Base-by-base conservation (phyloP, 2,113 vertebrate genomes). In the Silurus meridionalis region DNA sequence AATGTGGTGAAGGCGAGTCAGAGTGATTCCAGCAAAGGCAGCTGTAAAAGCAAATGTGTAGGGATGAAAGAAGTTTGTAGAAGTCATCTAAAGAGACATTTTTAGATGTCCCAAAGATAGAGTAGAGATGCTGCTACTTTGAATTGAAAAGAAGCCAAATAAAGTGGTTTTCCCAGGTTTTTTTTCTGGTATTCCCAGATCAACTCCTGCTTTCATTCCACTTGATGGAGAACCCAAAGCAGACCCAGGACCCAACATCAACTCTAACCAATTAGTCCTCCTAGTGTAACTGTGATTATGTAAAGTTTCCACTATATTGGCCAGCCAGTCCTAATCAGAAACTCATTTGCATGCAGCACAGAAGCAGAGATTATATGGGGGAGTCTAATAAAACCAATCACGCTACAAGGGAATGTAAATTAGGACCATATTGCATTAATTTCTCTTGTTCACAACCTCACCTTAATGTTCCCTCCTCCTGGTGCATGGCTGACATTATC, bases 401-500 rank as follows among this genome's bases (percentile, higher is more conserved):
- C 48, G 37, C 69, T 50, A 46, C 28, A 71, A 8, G 67, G 67
- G 28, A 75, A 75, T 75, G 15, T 14, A 25, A n/a, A n/a, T 37
- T 50, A 53, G 5, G 10, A 55, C 50, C 25, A n/a, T 25, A 55
- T 78, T 7, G 0, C n/a, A 25, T 6, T 57, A 6, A 23, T 80
- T 23, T 21, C 15, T 17, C 17, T 48, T 74, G 80, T 81, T 19
- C 48, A 37, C n/a, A 2, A n/a, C 11, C 92, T 88, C 94, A 99
- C 98, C 96, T 97, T 97, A 88, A 94, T 6, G 0, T 94, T 87
- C 11, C 95, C 96, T 85, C 94, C 96, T 0, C 95, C 95, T 0
- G 96, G 96, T 14, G 90, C 92, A 83, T 96, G 96, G 80, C 96
- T 95, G 91, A 96, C 91, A 0, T 96, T 97, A 89, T 99, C 98